A percentile compares a stretch with the other conserved stretches of the same genome.
These are phyloP conservation scores for Saxidomus purpurata DNA, from an alignment of 1,140 invertebrate genomes.

Conservation along the genomic window DNA sequence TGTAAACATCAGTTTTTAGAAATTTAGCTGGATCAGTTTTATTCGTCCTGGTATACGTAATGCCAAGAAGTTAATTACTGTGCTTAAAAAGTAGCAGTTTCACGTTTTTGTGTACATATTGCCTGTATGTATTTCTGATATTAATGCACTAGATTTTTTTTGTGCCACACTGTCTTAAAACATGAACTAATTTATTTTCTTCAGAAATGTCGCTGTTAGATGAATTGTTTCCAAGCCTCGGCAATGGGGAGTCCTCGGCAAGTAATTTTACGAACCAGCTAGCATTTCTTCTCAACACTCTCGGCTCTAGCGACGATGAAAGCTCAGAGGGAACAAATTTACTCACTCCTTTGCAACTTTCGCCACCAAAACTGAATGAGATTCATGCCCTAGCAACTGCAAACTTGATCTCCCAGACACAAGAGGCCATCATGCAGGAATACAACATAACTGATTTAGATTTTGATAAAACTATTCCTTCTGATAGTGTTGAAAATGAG, in stretches of 20 bases:
- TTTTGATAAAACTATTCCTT: background rate
- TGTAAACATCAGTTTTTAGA: too few relatives aligned
- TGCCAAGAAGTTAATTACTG: too few relatives aligned
- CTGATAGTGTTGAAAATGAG: conserved; percentile 21
- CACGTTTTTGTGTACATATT: too few relatives aligned
- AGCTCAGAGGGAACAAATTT: conserved; percentile 32
- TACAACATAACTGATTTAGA: conserved; percentile 47
- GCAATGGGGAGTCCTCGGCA: conserved; percentile 4
- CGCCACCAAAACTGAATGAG: conserved; percentile 50
- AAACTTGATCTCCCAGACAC: conserved; percentile 57
- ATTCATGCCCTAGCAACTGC: conserved; percentile 55
- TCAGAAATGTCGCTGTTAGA: conserved; percentile 23
- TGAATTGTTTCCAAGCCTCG: conserved; percentile 52
- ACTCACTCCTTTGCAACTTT: conserved; percentile 35
- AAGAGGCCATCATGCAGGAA: conserved; percentile 66
- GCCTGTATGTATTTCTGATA: too few relatives aligned
- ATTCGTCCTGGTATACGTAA: too few relatives aligned
- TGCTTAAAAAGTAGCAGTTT: too few relatives aligned
- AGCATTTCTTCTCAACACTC: conserved; percentile 13
- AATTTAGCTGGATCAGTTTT: too few relatives aligned
- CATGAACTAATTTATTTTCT: background rate
- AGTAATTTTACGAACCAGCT: conserved; percentile 39
- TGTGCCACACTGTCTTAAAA: background rate
- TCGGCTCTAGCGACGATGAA: conserved; percentile 33
- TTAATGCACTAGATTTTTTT: background rate